These are phyloP conservation scores for Julus scanicus DNA, from an alignment of 2,888 invertebrate species.

Conservation along the genomic window DNA sequence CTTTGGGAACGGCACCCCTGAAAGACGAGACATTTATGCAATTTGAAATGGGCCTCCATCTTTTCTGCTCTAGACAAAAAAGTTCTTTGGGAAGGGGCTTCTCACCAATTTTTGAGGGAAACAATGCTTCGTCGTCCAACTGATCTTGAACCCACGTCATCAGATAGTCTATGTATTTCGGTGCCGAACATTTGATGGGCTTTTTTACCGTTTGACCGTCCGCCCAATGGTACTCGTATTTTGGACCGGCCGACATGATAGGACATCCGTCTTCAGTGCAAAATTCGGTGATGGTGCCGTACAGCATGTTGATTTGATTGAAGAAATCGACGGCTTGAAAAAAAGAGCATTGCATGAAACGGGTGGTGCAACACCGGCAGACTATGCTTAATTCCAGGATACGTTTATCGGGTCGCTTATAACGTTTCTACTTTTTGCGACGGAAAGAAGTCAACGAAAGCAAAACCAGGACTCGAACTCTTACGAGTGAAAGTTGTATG, in stretches of 20 bases:
- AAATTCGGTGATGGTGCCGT: constrained; percentile 99
- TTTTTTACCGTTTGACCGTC: constrained; percentile 98
- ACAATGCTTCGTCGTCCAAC: constrained; percentile 96
- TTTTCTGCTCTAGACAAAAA: background rate
- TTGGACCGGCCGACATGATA: constrained; percentile 99
- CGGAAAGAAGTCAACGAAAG: too few species aligned
- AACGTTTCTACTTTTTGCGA: too few species aligned
- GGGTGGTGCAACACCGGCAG: too few species aligned
- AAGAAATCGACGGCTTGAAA: constrained; percentile 96
- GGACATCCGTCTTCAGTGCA: constrained; percentile 97
- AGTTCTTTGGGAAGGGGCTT: background rate
- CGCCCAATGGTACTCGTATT: constrained; percentile 99
- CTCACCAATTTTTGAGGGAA: constrained; percentile 95
- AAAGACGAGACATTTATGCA: constrained; percentile 59
- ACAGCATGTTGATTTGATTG: constrained; percentile 99
- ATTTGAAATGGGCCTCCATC: too few species aligned
- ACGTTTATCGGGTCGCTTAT: too few species aligned
- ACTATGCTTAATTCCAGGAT: too few species aligned
- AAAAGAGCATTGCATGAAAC: constrained; percentile 4
- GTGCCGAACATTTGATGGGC: constrained; percentile 98
- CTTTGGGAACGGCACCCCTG: constrained; percentile 97
- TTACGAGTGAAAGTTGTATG: too few species aligned
- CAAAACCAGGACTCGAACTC: too few species aligned
- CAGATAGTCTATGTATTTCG: constrained; percentile 98
- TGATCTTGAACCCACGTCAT: constrained; percentile 99